A percentile compares a stretch with the other conserved stretches of the same genome.
These are phyloP conservation scores for Rambutsinella grinnellia DNA, from an alignment of 2,888 invertebrate species.

Conservation along the genomic window DNA sequence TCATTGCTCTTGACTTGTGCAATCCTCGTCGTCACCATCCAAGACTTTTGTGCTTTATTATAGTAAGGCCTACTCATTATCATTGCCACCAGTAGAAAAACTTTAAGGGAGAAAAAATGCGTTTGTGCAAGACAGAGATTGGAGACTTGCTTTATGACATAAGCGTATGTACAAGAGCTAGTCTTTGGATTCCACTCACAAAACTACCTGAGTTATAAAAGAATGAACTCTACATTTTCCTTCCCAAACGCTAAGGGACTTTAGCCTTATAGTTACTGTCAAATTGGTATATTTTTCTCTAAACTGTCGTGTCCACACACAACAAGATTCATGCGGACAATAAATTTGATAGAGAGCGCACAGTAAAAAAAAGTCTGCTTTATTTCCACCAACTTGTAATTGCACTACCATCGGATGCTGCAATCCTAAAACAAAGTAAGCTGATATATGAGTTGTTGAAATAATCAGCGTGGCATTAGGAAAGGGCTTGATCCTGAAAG, in stretches of 20 bases:
- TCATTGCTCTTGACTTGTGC: conserved; percentile 55
- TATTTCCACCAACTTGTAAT: neutral
- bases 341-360: too few species aligned
- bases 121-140: conserved; percentile 32
- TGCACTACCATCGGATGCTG: neutral
- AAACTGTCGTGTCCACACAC: too few species aligned
- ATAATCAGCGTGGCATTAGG: neutral
- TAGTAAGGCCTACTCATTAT: conserved; percentile 36
- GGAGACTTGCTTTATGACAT: too few species aligned
- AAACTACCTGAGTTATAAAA: too few species aligned
- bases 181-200: too few species aligned
- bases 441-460: neutral
- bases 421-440: neutral
- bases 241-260: too few species aligned
- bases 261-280: too few species aligned
- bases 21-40: conserved; percentile 37
- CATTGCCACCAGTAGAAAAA: conserved; percentile 1
- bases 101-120: neutral
- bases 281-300: too few species aligned
- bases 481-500: conserved; percentile 30
- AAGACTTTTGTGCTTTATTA: conserved; percentile 15
- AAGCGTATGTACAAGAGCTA: too few species aligned
- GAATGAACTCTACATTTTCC: conserved; percentile 29
- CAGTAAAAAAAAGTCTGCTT: too few species aligned
- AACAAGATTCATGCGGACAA: too few species aligned